These are phyloP conservation scores for Dunckerocampus dactyliophorus DNA, from an alignment of 2,113 vertebrate genomes.

Conservation along the genomic window DNA sequence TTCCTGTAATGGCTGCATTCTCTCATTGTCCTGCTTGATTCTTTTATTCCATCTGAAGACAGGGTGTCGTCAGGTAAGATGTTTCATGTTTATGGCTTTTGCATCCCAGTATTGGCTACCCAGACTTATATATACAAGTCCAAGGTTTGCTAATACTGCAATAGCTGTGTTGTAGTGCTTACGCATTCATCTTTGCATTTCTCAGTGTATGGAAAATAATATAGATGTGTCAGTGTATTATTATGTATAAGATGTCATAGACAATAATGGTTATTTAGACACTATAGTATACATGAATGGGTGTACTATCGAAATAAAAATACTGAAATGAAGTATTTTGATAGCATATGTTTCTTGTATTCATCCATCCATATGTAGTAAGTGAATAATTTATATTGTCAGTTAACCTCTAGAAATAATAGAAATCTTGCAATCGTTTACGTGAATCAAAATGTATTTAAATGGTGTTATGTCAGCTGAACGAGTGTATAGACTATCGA, in stretches of 20 bases:
- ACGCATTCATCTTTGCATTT: too few species aligned
- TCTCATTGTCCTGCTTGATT: constrained; percentile 73
- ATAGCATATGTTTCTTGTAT: too few species aligned
- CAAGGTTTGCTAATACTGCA: neutral
- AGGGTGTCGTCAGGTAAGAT: constrained; percentile 96
- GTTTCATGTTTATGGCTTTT: constrained; percentile 17
- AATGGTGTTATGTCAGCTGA: neutral
- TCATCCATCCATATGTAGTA: too few species aligned
- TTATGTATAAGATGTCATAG: too few species aligned
- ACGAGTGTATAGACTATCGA: constrained; percentile 16
- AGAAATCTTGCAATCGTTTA: neutral
- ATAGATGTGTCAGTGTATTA: too few species aligned
- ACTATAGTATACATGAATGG: too few species aligned
- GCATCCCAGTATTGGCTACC: neutral
- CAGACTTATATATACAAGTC: neutral
- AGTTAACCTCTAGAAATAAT: neutral
- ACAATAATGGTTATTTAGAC: too few species aligned
- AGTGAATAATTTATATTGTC: too few species aligned
- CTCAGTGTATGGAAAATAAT: too few species aligned
- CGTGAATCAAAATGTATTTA: neutral
- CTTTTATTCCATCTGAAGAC: constrained; percentile 84
- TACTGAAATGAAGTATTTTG: too few species aligned
- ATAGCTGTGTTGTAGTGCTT: too few species aligned
- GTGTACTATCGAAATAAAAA: too few species aligned
- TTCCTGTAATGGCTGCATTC: constrained; percentile 64